Percentiles rank a stretch among this genome's conserved stretches.
Conservation (phyloP, 2,797 vertebrate genomes). For the Chelidonichthys spinosus region DNA sequence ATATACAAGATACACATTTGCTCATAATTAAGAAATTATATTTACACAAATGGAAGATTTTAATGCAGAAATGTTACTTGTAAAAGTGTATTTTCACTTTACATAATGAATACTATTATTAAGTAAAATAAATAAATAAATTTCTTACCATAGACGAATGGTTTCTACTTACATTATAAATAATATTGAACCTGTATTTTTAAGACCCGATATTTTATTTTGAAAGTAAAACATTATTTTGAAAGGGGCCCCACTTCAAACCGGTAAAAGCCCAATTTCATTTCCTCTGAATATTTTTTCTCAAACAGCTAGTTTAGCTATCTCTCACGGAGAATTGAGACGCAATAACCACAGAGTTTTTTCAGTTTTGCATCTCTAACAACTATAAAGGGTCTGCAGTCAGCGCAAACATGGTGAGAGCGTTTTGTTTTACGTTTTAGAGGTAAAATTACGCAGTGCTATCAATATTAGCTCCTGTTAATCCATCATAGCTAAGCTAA, state of each 20-base stretch:
- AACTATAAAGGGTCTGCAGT: background rate
- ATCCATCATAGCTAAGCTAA: conserved; percentile 64
- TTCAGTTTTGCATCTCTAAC: conserved; percentile 4
- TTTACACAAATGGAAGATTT: background rate
- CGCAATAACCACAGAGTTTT: conserved; percentile 1
- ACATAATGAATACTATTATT: background rate
- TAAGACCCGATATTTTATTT: conserved; percentile 43
- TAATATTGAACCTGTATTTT: background rate
- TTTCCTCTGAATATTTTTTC: conserved; percentile 53
- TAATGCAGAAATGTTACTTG: background rate
- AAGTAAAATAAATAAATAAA: background rate
- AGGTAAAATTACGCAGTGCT: background rate
- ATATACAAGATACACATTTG: background rate
- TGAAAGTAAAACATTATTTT: conserved; percentile 55
- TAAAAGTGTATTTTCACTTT: background rate
- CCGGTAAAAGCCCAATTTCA: conserved; percentile 55
- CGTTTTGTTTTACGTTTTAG: background rate
- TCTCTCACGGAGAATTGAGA: conserved; percentile 9
- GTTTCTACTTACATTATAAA: background rate
- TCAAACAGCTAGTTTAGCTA: conserved; percentile 7
- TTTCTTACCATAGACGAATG: background rate
- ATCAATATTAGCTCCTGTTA: background rate
- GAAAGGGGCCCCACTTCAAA: conserved; percentile 26
- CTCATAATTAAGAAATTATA: background rate
- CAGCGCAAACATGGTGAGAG: conserved; percentile 71